These are phyloP conservation scores for Euwallacea fornicatus DNA, from an alignment of 1,140 invertebrate genomes.

Conservation along the genomic window DNA sequence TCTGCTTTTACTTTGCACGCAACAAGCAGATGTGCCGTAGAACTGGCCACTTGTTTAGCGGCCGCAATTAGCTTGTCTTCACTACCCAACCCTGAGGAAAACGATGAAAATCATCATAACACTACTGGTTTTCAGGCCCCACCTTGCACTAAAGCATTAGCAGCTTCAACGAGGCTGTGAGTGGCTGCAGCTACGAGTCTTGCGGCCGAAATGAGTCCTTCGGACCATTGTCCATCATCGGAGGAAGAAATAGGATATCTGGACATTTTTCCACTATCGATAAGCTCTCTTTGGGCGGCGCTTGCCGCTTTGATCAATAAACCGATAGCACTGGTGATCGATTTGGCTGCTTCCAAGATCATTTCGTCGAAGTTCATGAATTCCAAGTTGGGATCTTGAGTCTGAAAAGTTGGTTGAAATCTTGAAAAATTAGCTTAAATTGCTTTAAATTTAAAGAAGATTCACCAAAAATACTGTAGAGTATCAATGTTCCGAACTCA, in stretches of 20 bases:
- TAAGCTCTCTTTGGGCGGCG: constrained; percentile 91
- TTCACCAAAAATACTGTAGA: not conserved
- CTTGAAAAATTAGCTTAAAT: too few relatives aligned
- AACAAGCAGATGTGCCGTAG: constrained; percentile 94
- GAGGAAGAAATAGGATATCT: constrained; percentile 70
- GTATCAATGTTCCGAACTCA: not conserved
- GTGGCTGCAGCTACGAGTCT: constrained; percentile 95
- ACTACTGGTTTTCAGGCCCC: constrained; percentile 42
- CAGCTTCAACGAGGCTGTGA: constrained; percentile 95
- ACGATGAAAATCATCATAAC: not conserved
- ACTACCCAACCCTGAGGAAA: constrained; percentile 63
- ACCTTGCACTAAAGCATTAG: constrained; percentile 95
- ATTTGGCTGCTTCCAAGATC: constrained; percentile 97
- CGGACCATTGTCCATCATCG: constrained; percentile 98
- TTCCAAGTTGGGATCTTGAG: constrained; percentile 79
- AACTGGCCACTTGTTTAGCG: constrained; percentile 95
- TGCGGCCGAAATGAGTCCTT: constrained; percentile 95
- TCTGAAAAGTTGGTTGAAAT: constrained; percentile 38
- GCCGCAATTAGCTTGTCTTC: constrained; percentile 97
- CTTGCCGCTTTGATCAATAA: constrained; percentile 95
- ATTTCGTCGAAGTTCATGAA: constrained; percentile 97
- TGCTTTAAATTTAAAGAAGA: too few relatives aligned
- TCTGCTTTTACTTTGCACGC: constrained; percentile 98
- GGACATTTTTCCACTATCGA: constrained; percentile 79
- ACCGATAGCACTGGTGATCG: constrained; percentile 94